Evolutionary conservation across 2,888 invertebrate species (phyloP).

Genomic region (Plagiodera versicolora): DNA sequence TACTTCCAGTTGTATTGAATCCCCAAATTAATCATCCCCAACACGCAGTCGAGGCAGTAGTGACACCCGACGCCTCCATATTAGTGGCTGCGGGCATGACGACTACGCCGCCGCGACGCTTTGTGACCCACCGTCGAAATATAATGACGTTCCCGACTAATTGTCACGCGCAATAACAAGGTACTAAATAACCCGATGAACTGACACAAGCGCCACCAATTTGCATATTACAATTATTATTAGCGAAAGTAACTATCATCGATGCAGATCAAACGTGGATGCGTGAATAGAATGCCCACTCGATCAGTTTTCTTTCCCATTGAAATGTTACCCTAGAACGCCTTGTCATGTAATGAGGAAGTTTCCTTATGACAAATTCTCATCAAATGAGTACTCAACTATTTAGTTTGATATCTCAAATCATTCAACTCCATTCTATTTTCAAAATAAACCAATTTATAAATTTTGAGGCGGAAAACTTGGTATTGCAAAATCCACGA

Average conservation of each 20-base stretch:
- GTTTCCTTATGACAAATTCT: too few species aligned
- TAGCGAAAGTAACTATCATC: slow-evolving; percentile 1
- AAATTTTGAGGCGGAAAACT: too few species aligned
- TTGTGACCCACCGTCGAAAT: slow-evolving; percentile 14
- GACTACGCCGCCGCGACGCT: not conserved
- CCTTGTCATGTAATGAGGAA: too few species aligned
- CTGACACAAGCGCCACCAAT: slow-evolving; percentile 29
- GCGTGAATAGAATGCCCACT: too few species aligned
- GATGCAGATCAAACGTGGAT: not conserved
- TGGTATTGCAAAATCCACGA: too few species aligned
- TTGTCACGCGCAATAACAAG: slow-evolving; percentile 25
- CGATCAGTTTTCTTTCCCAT: too few species aligned
- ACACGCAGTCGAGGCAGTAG: not conserved
- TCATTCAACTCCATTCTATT: too few species aligned
- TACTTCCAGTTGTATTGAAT: not conserved
- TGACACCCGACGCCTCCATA: not conserved
- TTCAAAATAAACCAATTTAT: too few species aligned
- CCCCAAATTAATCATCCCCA: slow-evolving; percentile 6
- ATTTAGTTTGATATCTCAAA: too few species aligned
- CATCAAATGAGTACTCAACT: too few species aligned
- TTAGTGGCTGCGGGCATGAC: slow-evolving; percentile 9
- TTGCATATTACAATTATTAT: slow-evolving; percentile 33
- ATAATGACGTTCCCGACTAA: slow-evolving; percentile 29
- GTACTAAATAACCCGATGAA: slow-evolving; percentile 32
- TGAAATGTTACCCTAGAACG: too few species aligned